Evolutionary conservation across 2,113 vertebrate genomes (phyloP), one percentile per base, ranked within the genome.

Genomic region (Psittacus erithacus): DNA sequence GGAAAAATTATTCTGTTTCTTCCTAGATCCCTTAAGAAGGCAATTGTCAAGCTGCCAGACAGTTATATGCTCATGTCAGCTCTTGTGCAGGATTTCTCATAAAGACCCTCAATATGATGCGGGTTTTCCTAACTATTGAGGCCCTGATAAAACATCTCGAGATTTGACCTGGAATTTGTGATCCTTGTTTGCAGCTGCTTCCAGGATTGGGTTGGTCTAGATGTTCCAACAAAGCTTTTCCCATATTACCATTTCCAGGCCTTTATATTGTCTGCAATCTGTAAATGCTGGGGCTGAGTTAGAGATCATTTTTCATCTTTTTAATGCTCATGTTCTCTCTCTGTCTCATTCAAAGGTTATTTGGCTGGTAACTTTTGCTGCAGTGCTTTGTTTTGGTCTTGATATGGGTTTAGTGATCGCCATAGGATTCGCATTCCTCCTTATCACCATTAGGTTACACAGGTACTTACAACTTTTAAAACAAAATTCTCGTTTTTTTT

Each of bases 311-410:
- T 47, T 59, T 16, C 28, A 41, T 85, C 31, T 84, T 73, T 70
- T 70, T 74, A 33, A 20, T 39, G 79, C 64, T 89, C 47, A 31
- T 63, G 14, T 83, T 86, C 31, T 87, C 57, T 62, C 59, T 70
- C 33, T 60, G 41, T 77, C 33, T 67, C 57, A 18, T 73, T 74
- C 67, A 57, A 95, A 98, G 97, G 47, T 90, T 38, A 63, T 98
- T 82, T 98, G 98, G 97, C 52, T 98, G 39, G 59, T 97, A 77
- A 97, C 97, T 5, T 98, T 97, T 76, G 24, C 29, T 35, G 82
- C 92, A 24, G 74, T 95, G 9, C 57, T 98, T 59, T 88, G 94
- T 63, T 93, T 98, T 88, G 97, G 97, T 65, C 91, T 98, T 39
- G 97, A 96, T 39, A 2, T 91, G 1, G 97, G 98, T 47, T 97